Base-by-base conservation (phyloP, 2,113 vertebrate genomes). In the Pollachius pollachius region DNA sequence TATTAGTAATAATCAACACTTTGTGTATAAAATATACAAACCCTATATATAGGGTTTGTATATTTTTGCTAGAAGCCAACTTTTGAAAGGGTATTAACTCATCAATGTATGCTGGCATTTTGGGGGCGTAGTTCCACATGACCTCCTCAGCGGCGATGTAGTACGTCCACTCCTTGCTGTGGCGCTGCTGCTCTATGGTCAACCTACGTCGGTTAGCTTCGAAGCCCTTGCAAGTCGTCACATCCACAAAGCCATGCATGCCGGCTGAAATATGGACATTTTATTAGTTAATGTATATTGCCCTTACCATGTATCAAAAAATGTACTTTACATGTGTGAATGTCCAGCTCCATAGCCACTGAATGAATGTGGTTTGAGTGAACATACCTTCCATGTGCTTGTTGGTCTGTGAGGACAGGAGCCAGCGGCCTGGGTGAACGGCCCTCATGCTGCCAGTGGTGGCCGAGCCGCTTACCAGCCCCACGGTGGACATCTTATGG, bases 91-190 rank as follows among this genome's bases (percentile, higher is more conserved):
- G 5, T 60, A 15, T 67, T 84, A 90, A 98, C 96, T 88, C 92
- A 0, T 97, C 94, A 57, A 94, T 84, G n/a, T 83, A 90, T 0
- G 81, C 73, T 13, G 87, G 91, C 81, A 92, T 89, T 3, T 65
- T 67, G 9, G 94, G 93, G 2, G 94, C 93, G 3, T 99, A 99
- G 89, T 98, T 92, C 97, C 97, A 99, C 3, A 87, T 73, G 1
- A 94, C 41, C 84, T 99, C 97, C 81, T 98, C 96, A 11, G 97
- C 97, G 65, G 97, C 96, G 15, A 99, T 95, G 81, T 93, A 99
- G 78, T 96, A 97, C 0, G 82, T 90, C 95, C 97, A 98, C 58
- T 70, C 88, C 68, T 84, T 93, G 63, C 96, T 92, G 25, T 93
- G 69, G 11, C 71, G 86, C 25, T 16, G 84, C 78, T 98, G 84